phyloP scores from a whole-genome alignment of 2,797 vertebrate species.

The Paedocypris micromegethes region DNA sequence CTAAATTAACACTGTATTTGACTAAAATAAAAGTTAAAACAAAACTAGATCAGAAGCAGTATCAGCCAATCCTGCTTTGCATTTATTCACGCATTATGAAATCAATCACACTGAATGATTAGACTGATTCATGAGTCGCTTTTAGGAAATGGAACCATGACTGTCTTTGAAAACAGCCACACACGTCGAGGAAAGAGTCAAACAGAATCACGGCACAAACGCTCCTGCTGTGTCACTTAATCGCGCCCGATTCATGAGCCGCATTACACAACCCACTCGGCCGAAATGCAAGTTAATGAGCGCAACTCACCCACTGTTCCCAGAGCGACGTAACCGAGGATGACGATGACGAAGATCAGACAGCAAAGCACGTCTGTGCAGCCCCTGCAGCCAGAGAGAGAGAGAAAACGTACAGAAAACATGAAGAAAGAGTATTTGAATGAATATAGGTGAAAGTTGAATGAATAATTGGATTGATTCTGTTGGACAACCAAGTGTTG shows the following conservation, averaged over 20 bases:
- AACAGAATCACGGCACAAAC: conserved; percentile 16
- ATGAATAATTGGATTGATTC: conserved; percentile 3
- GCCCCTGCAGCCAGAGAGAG: conserved; percentile 63
- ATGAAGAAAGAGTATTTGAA: no score
- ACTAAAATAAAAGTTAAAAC: no score
- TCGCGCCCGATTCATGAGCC: conserved; percentile 19
- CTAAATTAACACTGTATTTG: no score
- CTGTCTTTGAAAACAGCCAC: conserved; percentile 10
- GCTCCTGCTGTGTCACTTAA: conserved; percentile 11
- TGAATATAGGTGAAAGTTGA: not conserved
- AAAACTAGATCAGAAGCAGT: no score
- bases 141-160: conserved; percentile 15
- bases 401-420: conserved; percentile 13
- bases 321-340: conserved; percentile 85
- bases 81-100: not conserved
- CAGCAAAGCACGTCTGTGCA: conserved; percentile 91
- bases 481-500: no score
- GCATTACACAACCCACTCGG: conserved; percentile 42
- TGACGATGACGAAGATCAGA: conserved; percentile 82
- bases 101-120: conserved; percentile 13
- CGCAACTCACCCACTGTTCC: conserved; percentile 85
- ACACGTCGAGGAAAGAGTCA: conserved; percentile 4
- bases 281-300: conserved; percentile 46
- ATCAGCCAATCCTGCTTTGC: no score
- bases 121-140: not conserved